Base-by-base conservation (phyloP, 2,797 vertebrate genomes). In the Rhinoraja longicauda region DNA sequence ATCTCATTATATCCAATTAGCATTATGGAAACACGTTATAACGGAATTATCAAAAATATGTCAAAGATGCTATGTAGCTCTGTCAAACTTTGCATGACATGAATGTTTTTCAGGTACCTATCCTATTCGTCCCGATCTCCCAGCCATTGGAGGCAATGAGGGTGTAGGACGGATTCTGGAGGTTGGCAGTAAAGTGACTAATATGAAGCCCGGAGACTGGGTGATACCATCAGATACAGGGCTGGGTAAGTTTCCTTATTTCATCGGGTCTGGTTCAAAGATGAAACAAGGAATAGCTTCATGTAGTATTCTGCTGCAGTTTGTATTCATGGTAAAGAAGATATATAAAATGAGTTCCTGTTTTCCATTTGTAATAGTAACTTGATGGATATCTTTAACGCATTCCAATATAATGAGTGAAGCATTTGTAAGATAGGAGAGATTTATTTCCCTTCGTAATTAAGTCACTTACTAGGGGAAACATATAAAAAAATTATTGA, bases 131-230 rank as follows among this genome's bases (percentile, higher is more conserved):
- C 96, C 97, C 0, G 94, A 96, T 0, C 96, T 99, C 86, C 99
- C 99, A 0, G 97, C 98, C 0, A 96, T 99, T 39, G 98, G 97
- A 62, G 99, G 99, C 5, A 99, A 98, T 0, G 99, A 99, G 96
- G 98, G 99, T 0, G 97, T 99, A 0, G 98, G 97, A 39, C 95
- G 97, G 93, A 97, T 99, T 1, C 24, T 97, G 45, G 96, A 98
- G 72, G 96, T 98, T 0, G 98, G 98, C 93, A 93, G 92, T 78
- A 93, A 93, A 0, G 98, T 99, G 93, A 95, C 94, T 0, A 91
- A 95, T 1, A 93, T 99, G 93, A 97, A 96, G 95, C 94, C 95
- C 0, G 98, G 99, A 93, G 98, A 99, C 94, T 97, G 97, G 98
- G 97, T 99, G 93, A 97, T 99, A 93, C 98, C 97, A 0, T 97